Percentiles rank a stretch among this genome's conserved stretches.
Conservation (phyloP, 1,140 invertebrate genomes). For the Diabrotica undecimpunctata region DNA sequence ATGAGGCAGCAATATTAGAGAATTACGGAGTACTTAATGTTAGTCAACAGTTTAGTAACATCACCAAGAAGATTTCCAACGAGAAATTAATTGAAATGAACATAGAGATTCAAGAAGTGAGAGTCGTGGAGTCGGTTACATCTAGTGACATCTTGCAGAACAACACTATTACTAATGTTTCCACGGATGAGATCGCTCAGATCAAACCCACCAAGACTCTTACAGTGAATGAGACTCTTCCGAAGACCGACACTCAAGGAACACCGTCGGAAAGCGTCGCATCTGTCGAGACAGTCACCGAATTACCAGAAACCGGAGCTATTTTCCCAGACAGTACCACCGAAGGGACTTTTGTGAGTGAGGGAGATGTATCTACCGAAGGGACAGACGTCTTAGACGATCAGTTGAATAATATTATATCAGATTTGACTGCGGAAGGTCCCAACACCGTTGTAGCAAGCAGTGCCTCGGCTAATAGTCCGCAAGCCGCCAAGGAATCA, state of each 20-base stretch:
- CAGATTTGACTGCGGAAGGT: constrained; percentile 34
- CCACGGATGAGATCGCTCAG: constrained; percentile 23
- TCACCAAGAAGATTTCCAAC: constrained; percentile 26
- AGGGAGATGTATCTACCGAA: constrained; percentile 9
- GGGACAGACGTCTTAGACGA: constrained; percentile 31
- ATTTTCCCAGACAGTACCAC: neutral
- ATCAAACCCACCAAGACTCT: constrained; percentile 47
- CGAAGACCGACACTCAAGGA: neutral
- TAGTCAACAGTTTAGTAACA: constrained; percentile 43
- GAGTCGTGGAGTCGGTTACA: neutral
- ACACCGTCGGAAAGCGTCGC: neutral
- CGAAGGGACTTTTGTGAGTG: neutral
- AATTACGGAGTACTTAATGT: constrained; percentile 65
- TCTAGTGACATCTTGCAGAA: neutral
- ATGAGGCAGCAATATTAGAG: constrained; percentile 62
- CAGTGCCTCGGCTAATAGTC: constrained; percentile 41
- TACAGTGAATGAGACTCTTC: constrained; percentile 20
- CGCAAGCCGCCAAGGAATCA: constrained; percentile 81
- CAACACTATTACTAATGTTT: neutral
- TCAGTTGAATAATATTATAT: constrained; percentile 47
- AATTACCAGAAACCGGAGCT: neutral
- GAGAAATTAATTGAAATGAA: constrained; percentile 22
- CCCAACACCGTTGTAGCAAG: constrained; percentile 22
- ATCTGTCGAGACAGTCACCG: neutral
- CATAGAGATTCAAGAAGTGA: neutral